Evolutionary conservation across 2,113 vertebrate species (phyloP).

Genomic region (Planiliza haematocheilus): DNA sequence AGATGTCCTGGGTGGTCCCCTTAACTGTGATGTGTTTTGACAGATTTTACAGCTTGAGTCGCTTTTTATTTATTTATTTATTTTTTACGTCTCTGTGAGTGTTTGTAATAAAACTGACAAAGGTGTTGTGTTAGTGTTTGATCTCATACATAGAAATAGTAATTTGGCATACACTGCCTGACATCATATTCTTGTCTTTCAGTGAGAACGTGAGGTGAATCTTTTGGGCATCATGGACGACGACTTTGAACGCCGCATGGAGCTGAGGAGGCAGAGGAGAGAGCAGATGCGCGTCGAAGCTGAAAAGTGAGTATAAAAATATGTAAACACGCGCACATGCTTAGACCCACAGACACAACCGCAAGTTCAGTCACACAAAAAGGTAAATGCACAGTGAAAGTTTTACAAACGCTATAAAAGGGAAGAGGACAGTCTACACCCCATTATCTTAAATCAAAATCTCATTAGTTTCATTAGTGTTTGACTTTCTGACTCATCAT

Average conservation of each 20-base stretch:
- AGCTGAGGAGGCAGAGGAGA: conserved; percentile 95
- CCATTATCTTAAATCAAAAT: not conserved
- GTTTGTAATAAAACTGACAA: not conserved
- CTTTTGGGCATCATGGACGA: conserved; percentile 88
- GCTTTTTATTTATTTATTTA: not conserved
- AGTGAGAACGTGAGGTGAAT: conserved; percentile 59
- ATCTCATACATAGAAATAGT: not conserved
- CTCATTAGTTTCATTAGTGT: not conserved
- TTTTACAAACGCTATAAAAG: not conserved
- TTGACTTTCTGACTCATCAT: not conserved
- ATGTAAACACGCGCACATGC: not conserved
- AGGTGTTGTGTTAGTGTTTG: too few species aligned
- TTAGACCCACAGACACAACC: not conserved
- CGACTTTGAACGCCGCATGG: conserved; percentile 95
- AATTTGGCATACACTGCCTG: not conserved
- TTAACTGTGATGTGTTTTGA: not conserved
- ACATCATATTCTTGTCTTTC: conserved; percentile 35
- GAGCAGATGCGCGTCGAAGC: conserved; percentile 94
- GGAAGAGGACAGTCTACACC: not conserved
- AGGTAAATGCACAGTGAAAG: too few species aligned
- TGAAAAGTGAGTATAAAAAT: conserved; percentile 86
- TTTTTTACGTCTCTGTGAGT: not conserved
- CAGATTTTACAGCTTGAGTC: not conserved
- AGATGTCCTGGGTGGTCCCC: conserved; percentile 34
- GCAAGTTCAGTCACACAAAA: not conserved